Base-by-base conservation (phyloP, 2,113 vertebrate species). In the Grammomys surdaster region DNA sequence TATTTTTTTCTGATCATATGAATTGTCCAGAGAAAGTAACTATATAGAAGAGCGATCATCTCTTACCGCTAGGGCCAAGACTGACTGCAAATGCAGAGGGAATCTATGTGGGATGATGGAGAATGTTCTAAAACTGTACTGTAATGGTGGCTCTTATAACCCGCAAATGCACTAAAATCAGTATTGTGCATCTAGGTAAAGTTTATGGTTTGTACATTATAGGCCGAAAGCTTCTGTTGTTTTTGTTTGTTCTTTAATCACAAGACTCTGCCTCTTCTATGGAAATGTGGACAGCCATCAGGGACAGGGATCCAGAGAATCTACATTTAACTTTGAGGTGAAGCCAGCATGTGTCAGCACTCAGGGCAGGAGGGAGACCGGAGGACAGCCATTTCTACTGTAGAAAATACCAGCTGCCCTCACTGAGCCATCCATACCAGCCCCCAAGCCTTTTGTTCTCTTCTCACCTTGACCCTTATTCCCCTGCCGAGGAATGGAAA, bases 261-360 rank as follows among this genome's bases (percentile, higher is more conserved):
- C 33, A 31, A 51, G 7, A 5, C 24, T 17, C 22, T 54, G 67
- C 22, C 20, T 94, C 73, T 88, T 91, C 24, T 80, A 77, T 73
- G 80, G 92, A n/a, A 65, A 22, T 65, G 9, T 84, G 65, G 80
- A 76, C 4, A 31, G 91, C 91, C 31, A 48, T 85, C n/a, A 92
- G 43, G 82, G 85, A 46, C 63, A 95, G 80, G 92, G 5, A 33
- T 26, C 48, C 88, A 75, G 26, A 84, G 82, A n/a, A 60, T 36
- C 26, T 51, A 58, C 24, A 76, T 60, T 78, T 75, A 93, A 95
- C 72, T n/a, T 65, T 88, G 93, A 93, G 48, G 72, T 94, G 72
- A 92, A 89, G 70, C 54, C 33, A 13, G 54, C 10, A 7, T 20
- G 24, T 58, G 22, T 40, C 58, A 88, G 89, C 26, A 80, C n/a